phyloP scores from a whole-genome alignment of 2,113 vertebrate species.

The Sarotherodon lohbergeri region DNA sequence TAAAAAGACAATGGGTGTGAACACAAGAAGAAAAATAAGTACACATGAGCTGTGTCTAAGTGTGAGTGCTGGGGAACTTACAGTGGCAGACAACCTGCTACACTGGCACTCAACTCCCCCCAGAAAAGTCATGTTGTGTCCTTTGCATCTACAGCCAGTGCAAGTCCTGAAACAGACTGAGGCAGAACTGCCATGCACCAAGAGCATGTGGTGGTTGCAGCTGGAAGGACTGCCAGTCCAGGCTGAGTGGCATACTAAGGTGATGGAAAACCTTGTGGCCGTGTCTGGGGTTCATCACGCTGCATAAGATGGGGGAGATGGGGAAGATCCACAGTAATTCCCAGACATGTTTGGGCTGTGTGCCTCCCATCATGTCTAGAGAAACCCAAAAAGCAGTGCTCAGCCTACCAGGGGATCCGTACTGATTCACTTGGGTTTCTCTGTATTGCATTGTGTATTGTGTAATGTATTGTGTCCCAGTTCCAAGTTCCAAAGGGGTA shows the following conservation, averaged over 20 bases:
- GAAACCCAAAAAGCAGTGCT: not conserved
- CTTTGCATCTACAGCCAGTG: not conserved
- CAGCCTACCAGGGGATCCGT: not conserved
- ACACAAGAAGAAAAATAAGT: not conserved
- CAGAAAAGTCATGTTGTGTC: not conserved
- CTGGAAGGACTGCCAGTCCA: not conserved
- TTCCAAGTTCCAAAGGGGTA: not conserved
- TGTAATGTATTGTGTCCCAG: not conserved
- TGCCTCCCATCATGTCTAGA: not conserved
- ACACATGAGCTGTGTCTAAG: not conserved
- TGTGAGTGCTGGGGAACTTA: not conserved
- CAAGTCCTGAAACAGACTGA: not conserved
- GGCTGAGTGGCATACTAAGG: not conserved
- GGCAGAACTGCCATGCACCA: not conserved
- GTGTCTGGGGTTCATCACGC: not conserved
- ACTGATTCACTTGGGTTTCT: not conserved
- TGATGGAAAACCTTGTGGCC: not conserved
- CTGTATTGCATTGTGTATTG: not conserved
- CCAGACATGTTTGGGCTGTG: not conserved
- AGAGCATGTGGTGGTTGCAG: not conserved
- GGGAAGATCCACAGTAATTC: not conserved
- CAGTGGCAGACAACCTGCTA: not conserved
- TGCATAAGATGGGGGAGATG: not conserved
- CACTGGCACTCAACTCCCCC: not conserved
- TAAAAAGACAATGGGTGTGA: not conserved